A percentile compares a stretch with the other conserved stretches of the same genome.
phyloP scores from a whole-genome alignment of 2,113 vertebrate genomes.

The Actenoides hombroni region DNA sequence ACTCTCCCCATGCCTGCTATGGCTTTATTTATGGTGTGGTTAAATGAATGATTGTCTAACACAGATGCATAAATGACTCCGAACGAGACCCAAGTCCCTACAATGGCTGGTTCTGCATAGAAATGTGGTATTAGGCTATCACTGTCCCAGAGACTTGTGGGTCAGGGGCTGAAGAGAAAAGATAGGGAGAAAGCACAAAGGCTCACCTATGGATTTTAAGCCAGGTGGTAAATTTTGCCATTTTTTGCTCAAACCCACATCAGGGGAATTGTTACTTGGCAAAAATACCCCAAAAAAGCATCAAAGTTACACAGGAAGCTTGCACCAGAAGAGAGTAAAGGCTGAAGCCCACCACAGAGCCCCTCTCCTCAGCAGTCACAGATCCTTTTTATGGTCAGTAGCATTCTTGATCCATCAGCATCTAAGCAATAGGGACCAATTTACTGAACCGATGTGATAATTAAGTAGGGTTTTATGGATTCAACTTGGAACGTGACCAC shows the following conservation, averaged over 20 bases:
- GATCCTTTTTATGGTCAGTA: not conserved
- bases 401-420: not conserved
- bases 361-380: no score
- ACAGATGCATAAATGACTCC: not conserved
- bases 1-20: not conserved
- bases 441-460: not conserved
- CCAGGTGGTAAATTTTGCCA: not conserved
- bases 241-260: not conserved
- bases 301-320: not conserved
- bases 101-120: accelerated
- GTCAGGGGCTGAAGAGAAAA: accelerated
- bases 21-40: not conserved
- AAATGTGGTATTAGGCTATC: not conserved
- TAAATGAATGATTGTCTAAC: not conserved
- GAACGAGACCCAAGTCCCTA: not conserved
- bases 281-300: not conserved
- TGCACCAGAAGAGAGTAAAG: not conserved
- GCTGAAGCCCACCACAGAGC: not conserved
- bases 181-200: accelerated
- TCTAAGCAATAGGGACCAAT: not conserved
- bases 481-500: accelerated
- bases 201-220: not conserved
- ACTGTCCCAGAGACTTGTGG: accelerated
- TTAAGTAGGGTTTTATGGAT: not conserved
- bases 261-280: not conserved